Evolutionary conservation across 2,888 invertebrate species (phyloP).

Genomic region (Leucophenga maculata): DNA sequence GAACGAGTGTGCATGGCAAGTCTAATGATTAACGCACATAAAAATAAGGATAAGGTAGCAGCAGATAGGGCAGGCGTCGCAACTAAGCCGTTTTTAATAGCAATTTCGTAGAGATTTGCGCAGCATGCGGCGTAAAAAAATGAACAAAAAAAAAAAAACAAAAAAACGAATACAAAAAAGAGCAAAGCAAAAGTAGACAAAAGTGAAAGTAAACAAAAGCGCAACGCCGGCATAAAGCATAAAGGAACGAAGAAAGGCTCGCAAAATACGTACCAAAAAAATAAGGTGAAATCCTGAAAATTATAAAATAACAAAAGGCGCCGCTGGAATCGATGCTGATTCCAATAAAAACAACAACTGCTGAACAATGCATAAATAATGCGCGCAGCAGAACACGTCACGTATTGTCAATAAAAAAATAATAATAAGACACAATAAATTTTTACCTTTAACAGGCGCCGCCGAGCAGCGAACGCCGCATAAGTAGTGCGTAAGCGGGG

Average conservation of each 20-base stretch:
- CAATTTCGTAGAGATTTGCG: conserved; percentile 38
- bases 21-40: conserved; percentile 56
- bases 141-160: conserved; percentile 19
- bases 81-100: conserved; percentile 61
- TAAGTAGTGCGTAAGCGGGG: conserved; percentile 23
- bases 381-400: conserved; percentile 57
- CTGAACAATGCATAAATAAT: conserved; percentile 22
- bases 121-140: conserved; percentile 30
- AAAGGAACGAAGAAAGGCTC: conserved; percentile 10
- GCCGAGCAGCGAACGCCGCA: conserved; percentile 1
- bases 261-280: conserved; percentile 33
- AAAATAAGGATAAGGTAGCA: background rate
- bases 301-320: conserved; percentile 61
- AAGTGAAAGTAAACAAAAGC: conserved; percentile 46
- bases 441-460: conserved; percentile 62
- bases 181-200: conserved; percentile 6
- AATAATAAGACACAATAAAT: conserved; percentile 69
- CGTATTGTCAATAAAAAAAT: conserved; percentile 70
- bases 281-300: conserved; percentile 62
- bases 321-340: conserved; percentile 50
- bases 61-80: background rate
- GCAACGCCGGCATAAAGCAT: conserved; percentile 36
- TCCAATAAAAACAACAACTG: conserved; percentile 24
- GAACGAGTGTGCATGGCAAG: background rate
- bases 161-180: conserved; percentile 14